Conservation (phyloP, 2,888 invertebrate species). For the Arctia plantaginis region DNA sequence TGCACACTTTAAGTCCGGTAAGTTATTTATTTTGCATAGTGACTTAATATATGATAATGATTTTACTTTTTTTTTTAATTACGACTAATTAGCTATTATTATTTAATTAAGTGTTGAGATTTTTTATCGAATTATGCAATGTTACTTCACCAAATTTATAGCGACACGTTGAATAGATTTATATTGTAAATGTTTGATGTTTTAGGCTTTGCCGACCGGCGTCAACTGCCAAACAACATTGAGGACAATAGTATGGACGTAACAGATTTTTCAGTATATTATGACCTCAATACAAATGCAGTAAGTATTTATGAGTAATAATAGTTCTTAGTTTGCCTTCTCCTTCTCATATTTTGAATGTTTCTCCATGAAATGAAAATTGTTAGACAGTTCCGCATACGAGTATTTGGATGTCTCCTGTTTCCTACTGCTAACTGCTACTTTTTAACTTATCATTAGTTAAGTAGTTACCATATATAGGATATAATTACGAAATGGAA, state of each 20-base stretch:
- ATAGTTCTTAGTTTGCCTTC: background rate
- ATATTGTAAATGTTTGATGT: background rate
- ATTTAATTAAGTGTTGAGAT: background rate
- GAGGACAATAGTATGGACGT: slow-evolving; percentile 78
- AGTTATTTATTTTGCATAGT: slow-evolving; percentile 40
- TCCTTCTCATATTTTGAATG: background rate
- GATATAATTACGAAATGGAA: too few relatives aligned
- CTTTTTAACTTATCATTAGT: too few relatives aligned
- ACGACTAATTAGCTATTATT: background rate
- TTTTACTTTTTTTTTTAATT: background rate
- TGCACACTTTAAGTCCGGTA: slow-evolving; percentile 61
- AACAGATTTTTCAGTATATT: slow-evolving; percentile 81
- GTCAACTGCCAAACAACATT: slow-evolving; percentile 31
- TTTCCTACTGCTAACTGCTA: too few relatives aligned
- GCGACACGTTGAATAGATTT: background rate
- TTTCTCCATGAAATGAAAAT: background rate
- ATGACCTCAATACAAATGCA: slow-evolving; percentile 78
- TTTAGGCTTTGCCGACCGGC: slow-evolving; percentile 36
- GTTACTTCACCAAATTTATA: background rate
- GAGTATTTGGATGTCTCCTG: background rate
- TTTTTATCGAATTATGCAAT: background rate
- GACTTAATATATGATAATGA: slow-evolving; percentile 1
- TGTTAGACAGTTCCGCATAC: background rate
- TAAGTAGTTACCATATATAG: too few relatives aligned
- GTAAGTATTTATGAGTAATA: slow-evolving; percentile 53